phyloP scores from a whole-genome alignment of 2,888 invertebrate species.

The Eilema griseolum region DNA sequence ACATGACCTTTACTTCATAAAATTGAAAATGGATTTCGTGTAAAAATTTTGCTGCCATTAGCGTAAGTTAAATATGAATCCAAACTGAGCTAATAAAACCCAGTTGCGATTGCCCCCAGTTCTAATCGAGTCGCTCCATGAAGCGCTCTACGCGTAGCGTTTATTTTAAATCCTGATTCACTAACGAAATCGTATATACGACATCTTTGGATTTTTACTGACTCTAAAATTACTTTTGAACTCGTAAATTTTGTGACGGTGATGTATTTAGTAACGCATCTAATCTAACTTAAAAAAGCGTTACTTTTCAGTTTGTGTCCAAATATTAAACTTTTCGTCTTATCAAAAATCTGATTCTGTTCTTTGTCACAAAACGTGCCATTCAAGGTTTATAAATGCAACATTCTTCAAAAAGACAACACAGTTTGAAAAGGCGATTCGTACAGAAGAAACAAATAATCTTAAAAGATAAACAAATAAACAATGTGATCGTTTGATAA shows the following conservation, averaged over 20 bases:
- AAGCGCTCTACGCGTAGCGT: neutral
- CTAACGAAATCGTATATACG: slow-evolving; percentile 1
- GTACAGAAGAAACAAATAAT: slow-evolving; percentile 27
- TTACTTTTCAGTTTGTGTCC: neutral
- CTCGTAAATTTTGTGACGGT: slow-evolving; percentile 2
- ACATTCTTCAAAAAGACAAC: slow-evolving; percentile 23
- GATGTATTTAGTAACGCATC: neutral
- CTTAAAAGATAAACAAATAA: slow-evolving; percentile 42
- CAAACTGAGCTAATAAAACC: neutral
- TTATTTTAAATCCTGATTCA: neutral
- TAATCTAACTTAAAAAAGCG: neutral
- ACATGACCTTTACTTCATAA: neutral
- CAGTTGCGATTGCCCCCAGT: slow-evolving; percentile 8
- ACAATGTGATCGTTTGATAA: slow-evolving; percentile 25
- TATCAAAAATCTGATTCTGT: neutral
- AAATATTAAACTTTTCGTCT: neutral
- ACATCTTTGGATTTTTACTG: neutral
- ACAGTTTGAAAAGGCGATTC: slow-evolving; percentile 9
- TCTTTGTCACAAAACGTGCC: neutral
- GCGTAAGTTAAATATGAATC: slow-evolving; percentile 3
- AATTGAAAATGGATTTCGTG: neutral
- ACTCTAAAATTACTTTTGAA: neutral
- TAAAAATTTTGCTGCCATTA: slow-evolving; percentile 1
- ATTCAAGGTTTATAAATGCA: slow-evolving; percentile 16
- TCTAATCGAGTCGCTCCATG: slow-evolving; percentile 2